Conservation (phyloP, 2,888 invertebrate genomes). For the Drosophila pullipes region DNA sequence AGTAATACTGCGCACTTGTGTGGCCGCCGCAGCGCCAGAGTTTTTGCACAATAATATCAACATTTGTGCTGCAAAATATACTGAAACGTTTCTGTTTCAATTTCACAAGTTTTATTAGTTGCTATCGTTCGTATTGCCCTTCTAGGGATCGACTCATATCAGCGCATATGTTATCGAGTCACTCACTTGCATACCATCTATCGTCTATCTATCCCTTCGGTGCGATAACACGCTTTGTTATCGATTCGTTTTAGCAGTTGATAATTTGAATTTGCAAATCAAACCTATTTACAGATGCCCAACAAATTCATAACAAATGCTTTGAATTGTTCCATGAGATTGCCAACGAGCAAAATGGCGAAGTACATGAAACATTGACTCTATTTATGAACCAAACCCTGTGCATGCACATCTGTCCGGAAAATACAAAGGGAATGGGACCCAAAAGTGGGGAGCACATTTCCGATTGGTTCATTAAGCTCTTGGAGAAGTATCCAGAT, state of each 20-base stretch:
- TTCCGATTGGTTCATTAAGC: slow-evolving; percentile 84
- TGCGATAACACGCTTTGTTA: slow-evolving; percentile 7
- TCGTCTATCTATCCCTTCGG: background rate
- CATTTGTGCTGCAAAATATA: slow-evolving; percentile 22
- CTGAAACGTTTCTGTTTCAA: background rate
- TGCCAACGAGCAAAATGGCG: slow-evolving; percentile 84
- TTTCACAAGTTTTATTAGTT: slow-evolving; percentile 32
- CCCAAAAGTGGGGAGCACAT: slow-evolving; percentile 81
- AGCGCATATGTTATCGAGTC: background rate
- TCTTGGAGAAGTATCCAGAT: slow-evolving; percentile 82
- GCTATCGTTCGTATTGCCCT: slow-evolving; percentile 44
- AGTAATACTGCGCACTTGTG: slow-evolving; percentile 35
- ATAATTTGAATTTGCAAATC: background rate
- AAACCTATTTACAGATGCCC: slow-evolving; percentile 70
- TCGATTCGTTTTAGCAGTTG: slow-evolving; percentile 13
- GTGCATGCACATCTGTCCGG: slow-evolving; percentile 78
- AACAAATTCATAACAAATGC: slow-evolving; percentile 80
- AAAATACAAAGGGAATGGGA: slow-evolving; percentile 61
- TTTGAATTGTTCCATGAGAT: slow-evolving; percentile 84
- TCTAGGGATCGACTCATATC: slow-evolving; percentile 21
- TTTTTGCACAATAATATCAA: slow-evolving; percentile 44
- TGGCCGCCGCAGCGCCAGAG: slow-evolving; percentile 8
- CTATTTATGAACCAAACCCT: slow-evolving; percentile 83
- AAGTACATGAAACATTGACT: slow-evolving; percentile 82
- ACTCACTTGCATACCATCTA: background rate